These are phyloP conservation scores for Microcebus tavaratra DNA, from an alignment of 2,113 vertebrate genomes.

Conservation along the genomic window DNA sequence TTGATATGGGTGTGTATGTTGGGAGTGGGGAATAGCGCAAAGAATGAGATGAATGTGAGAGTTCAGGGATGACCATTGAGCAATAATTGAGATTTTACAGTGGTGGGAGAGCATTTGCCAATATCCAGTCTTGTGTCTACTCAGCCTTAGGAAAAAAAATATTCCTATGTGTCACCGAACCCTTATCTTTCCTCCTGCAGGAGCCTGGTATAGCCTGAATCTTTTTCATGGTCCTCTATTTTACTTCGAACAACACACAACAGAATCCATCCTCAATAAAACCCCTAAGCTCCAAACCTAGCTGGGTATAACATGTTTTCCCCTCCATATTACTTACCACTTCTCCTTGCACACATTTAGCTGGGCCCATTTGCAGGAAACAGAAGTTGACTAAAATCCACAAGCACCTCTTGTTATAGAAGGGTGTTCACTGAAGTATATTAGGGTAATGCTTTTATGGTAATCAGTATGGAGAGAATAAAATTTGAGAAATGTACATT, in stretches of 20 bases:
- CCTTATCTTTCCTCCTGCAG: conserved; percentile 55
- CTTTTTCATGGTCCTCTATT: neutral
- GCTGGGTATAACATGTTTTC: neutral
- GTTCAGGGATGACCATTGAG: neutral
- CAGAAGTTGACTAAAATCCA: neutral
- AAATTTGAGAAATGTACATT: neutral
- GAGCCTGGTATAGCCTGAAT: conserved; percentile 22
- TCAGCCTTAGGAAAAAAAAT: conserved; percentile 47
- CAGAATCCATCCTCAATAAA: conserved; percentile 5
- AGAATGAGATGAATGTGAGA: neutral
- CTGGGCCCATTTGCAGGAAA: neutral
- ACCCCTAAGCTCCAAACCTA: neutral
- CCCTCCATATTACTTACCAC: neutral
- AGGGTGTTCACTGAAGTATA: neutral
- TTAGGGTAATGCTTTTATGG: neutral
- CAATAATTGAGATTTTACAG: conserved; percentile 65
- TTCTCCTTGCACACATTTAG: conserved; percentile 3
- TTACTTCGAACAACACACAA: conserved; percentile 33
- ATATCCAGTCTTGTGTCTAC: conserved; percentile 45
- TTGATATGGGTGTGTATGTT: neutral
- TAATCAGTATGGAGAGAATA: neutral
- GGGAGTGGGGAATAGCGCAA: neutral
- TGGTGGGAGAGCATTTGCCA: conserved; percentile 51
- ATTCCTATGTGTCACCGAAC: conserved; percentile 42
- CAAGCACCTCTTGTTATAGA: neutral